These are phyloP conservation scores for Alosa alosa DNA, from an alignment of 2,113 vertebrate species.

Conservation along the genomic window DNA sequence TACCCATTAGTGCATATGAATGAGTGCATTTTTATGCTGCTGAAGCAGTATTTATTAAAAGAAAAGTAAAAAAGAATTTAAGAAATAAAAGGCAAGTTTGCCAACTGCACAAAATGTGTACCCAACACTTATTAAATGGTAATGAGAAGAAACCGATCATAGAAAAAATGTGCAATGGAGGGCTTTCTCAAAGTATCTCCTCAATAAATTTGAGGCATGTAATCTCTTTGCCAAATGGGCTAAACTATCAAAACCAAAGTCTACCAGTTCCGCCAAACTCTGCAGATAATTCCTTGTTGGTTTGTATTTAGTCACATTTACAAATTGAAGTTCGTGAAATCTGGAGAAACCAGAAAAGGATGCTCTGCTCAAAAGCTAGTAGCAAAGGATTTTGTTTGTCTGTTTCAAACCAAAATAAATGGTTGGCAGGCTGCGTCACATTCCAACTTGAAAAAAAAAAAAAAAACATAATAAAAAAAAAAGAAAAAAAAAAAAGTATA, in stretches of 20 bases:
- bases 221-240: conserved; percentile 72
- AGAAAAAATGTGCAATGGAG: conserved; percentile 89
- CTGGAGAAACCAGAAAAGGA: conserved; percentile 81
- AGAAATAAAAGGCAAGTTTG: conserved; percentile 76
- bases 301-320: conserved; percentile 68
- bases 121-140: conserved; percentile 79
- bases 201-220: conserved; percentile 64
- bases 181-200: conserved; percentile 68
- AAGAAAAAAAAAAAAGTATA: conserved; percentile 67
- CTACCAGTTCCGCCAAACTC: conserved; percentile 69
- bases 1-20: conserved; percentile 88
- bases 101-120: conserved; percentile 82
- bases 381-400: conserved; percentile 68
- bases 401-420: conserved; percentile 88
- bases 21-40: conserved; percentile 71
- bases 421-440: conserved; percentile 93
- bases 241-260: conserved; percentile 65
- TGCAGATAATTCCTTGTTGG: conserved; percentile 67
- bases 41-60: conserved; percentile 79
- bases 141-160: conserved; percentile 80
- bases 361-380: conserved; percentile 85
- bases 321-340: conserved; percentile 81
- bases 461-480: conserved; percentile 61
- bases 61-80: conserved; percentile 62
- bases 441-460: conserved; percentile 83